phyloP scores from a whole-genome alignment of 2,797 vertebrate species.

The Poecile montanus region DNA sequence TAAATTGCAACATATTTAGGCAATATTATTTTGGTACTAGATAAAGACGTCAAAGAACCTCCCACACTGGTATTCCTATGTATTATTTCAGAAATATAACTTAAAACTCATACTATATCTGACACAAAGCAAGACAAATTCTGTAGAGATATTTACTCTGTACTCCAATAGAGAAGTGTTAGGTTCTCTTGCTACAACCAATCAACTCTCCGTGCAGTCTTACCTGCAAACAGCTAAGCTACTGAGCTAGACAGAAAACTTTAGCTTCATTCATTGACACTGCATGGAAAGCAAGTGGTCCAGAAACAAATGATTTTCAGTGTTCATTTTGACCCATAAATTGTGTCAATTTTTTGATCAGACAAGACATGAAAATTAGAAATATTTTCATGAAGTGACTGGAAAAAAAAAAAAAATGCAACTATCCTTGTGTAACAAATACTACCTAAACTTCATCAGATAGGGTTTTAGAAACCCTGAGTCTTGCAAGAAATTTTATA shows the following conservation, averaged over 20 bases:
- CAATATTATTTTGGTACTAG: constrained; percentile 11
- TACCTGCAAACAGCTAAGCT: neutral
- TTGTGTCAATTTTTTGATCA: neutral
- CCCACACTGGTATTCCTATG: neutral
- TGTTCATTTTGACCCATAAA: neutral
- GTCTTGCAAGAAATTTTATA: neutral
- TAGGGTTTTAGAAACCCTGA: neutral
- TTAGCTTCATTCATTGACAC: neutral
- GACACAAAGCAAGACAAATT: neutral
- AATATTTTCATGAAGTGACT: neutral
- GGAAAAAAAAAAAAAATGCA: neutral
- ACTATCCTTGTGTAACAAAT: neutral
- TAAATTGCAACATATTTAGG: neutral
- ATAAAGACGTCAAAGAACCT: constrained; percentile 18
- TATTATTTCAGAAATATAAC: neutral
- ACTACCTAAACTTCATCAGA: neutral
- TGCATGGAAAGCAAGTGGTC: neutral
- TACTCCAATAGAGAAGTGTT: neutral
- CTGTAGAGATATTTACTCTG: neutral
- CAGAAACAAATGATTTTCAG: neutral
- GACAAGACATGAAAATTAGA: neutral
- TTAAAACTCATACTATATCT: neutral
- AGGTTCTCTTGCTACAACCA: neutral
- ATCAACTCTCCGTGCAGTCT: neutral
- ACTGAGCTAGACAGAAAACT: neutral